Percentiles rank a stretch among this genome's conserved stretches.
Conservation (phyloP, 2,113 vertebrate genomes). For the Misgurnus mizolepis region DNA sequence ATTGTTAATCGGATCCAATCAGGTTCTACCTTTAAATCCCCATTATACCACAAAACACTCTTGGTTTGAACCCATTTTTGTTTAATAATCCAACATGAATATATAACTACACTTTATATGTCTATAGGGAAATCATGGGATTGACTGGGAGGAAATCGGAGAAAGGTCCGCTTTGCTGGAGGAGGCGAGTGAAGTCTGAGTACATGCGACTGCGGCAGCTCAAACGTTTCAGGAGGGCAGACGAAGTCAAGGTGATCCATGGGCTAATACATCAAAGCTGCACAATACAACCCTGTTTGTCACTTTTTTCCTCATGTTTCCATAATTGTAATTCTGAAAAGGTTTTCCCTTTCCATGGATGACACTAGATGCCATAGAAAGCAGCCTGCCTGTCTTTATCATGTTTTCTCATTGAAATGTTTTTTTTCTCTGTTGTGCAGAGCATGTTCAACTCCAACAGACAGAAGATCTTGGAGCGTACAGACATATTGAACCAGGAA, state of each 20-base stretch:
- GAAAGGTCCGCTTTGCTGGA: conserved; percentile 95
- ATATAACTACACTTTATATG: conserved; percentile 48
- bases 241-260: conserved; percentile 91
- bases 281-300: not conserved
- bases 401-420: conserved; percentile 32
- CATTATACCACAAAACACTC: no score
- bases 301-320: not conserved
- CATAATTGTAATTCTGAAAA: no score
- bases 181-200: conserved; percentile 95
- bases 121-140: conserved; percentile 87
- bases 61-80: no score
- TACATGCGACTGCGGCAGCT: conserved; percentile 97
- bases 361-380: not conserved
- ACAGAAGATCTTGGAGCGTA: conserved; percentile 95
- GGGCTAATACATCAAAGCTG: not conserved
- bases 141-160: conserved; percentile 96
- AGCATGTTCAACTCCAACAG: conserved; percentile 99
- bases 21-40: no score
- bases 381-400: not conserved
- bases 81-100: not conserved
- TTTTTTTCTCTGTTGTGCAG: conserved; percentile 66
- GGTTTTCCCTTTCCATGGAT: not conserved
- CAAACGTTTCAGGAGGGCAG: conserved; percentile 94
- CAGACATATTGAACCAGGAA: conserved; percentile 94
- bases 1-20: not conserved